Evolutionary conservation across 2,113 vertebrate genomes (phyloP).

Genomic region (Lamprotornis superbus): DNA sequence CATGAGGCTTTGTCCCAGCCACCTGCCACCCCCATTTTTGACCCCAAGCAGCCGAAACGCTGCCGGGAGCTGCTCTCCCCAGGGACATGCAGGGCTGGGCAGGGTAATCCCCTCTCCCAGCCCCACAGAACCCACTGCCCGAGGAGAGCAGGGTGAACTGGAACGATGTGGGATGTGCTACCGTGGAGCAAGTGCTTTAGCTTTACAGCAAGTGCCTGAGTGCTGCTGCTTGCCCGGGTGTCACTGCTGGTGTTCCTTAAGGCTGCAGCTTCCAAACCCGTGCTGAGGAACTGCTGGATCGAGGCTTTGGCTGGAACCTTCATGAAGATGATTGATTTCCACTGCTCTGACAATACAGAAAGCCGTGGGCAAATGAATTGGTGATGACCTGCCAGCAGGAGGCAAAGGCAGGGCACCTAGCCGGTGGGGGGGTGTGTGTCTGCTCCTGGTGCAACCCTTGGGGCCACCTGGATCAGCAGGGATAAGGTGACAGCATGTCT

Average conservation of each 20-base stretch:
- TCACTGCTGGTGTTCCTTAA: neutral
- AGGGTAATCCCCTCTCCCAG: neutral
- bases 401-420: neutral
- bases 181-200: neutral
- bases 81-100: neutral
- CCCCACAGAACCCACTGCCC: rapidly evolving
- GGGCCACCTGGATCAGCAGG: neutral
- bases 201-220: neutral
- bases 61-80: neutral
- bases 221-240: neutral
- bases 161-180: neutral
- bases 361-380: neutral
- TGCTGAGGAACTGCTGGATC: rapidly evolving
- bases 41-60: rapidly evolving
- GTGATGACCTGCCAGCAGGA: neutral
- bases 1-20: neutral
- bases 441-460: neutral
- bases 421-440: rapidly evolving
- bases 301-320: neutral
- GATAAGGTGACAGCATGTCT: neutral
- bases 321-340: neutral
- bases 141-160: neutral
- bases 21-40: neutral
- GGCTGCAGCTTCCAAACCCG: neutral
- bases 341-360: neutral